Evolutionary conservation across 2,888 invertebrate genomes (phyloP).

Genomic region (Drosophila ustulata): DNA sequence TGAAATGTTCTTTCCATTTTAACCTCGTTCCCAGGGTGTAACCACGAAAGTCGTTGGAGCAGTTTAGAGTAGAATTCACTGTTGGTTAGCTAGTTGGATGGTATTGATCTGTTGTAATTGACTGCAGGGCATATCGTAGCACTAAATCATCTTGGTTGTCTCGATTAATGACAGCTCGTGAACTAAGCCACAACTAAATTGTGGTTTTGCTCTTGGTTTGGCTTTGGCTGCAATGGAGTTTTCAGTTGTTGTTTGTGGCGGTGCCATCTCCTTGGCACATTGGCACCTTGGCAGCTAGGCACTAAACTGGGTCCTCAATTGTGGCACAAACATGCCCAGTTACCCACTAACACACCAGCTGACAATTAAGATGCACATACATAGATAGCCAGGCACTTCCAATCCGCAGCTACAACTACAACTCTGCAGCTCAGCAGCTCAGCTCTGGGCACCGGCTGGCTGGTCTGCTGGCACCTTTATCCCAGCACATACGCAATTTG

Average conservation of each 20-base stretch:
- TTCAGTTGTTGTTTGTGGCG: neutral
- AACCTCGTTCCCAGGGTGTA: conserved; percentile 71
- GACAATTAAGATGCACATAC: conserved; percentile 81
- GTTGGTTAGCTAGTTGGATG: conserved; percentile 33
- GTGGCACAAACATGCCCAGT: conserved; percentile 69
- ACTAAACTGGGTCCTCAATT: conserved; percentile 56
- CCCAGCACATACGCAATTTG: conserved; percentile 73
- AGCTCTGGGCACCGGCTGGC: conserved; percentile 9
- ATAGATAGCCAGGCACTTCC: conserved; percentile 62
- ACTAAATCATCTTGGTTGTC: conserved; percentile 74
- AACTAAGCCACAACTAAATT: conserved; percentile 79
- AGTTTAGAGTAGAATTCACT: conserved; percentile 31
- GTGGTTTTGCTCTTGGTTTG: conserved; percentile 41
- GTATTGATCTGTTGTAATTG: conserved; percentile 77
- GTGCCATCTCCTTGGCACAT: conserved; percentile 28
- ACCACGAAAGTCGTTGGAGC: conserved; percentile 9
- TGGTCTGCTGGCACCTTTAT: conserved; percentile 60
- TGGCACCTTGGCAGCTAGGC: conserved; percentile 10
- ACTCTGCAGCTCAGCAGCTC: neutral
- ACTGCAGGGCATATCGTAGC: conserved; percentile 72
- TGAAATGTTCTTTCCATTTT: conserved; percentile 34
- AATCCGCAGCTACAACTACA: conserved; percentile 27
- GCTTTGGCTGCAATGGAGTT: conserved; percentile 2
- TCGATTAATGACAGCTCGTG: conserved; percentile 79
- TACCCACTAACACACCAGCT: conserved; percentile 76